Percentiles rank a stretch among this genome's conserved stretches.
Evolutionary conservation across 2,888 invertebrate species (phyloP).

Genomic region (Acleris holmiana): DNA sequence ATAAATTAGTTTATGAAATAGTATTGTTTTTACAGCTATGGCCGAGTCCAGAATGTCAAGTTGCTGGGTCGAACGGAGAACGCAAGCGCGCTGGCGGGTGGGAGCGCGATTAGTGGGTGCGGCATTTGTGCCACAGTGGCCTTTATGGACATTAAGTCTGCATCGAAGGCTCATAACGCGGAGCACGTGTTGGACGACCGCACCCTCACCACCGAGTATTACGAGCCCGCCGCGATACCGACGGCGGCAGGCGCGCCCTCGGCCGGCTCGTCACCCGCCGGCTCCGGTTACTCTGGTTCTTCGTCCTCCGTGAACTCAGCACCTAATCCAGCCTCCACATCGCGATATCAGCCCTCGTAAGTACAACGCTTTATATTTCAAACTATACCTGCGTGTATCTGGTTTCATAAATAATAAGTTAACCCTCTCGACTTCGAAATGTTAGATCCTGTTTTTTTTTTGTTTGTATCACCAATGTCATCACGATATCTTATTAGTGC

Average conservation of each 20-base stretch:
- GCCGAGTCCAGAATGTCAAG: slow-evolving; percentile 98
- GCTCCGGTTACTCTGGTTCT: slow-evolving; percentile 86
- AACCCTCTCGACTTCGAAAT: background rate
- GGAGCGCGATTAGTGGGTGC: slow-evolving; percentile 84
- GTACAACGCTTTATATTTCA: slow-evolving; percentile 52
- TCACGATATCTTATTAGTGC: too few relatives aligned
- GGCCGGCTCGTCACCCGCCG: slow-evolving; percentile 82
- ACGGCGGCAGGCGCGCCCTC: slow-evolving; percentile 83
- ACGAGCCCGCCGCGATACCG: slow-evolving; percentile 92
- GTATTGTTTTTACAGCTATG: slow-evolving; percentile 90
- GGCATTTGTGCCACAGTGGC: slow-evolving; percentile 94
- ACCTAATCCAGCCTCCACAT: slow-evolving; percentile 65
- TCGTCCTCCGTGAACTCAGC: slow-evolving; percentile 85
- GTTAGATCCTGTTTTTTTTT: too few relatives aligned
- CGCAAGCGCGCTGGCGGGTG: slow-evolving; percentile 80
- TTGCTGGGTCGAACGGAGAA: slow-evolving; percentile 88
- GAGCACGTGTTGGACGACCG: slow-evolving; percentile 95
- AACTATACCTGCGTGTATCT: slow-evolving; percentile 6
- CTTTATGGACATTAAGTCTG: slow-evolving; percentile 98
- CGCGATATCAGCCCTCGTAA: slow-evolving; percentile 80
- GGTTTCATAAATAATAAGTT: background rate
- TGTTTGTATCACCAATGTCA: too few relatives aligned
- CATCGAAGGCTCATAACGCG: slow-evolving; percentile 95
- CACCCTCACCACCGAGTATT: slow-evolving; percentile 95
- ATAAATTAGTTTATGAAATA: slow-evolving; percentile 24